These are phyloP conservation scores for Coleophora deauratella DNA, from an alignment of 2,888 invertebrate genomes.

Conservation along the genomic window DNA sequence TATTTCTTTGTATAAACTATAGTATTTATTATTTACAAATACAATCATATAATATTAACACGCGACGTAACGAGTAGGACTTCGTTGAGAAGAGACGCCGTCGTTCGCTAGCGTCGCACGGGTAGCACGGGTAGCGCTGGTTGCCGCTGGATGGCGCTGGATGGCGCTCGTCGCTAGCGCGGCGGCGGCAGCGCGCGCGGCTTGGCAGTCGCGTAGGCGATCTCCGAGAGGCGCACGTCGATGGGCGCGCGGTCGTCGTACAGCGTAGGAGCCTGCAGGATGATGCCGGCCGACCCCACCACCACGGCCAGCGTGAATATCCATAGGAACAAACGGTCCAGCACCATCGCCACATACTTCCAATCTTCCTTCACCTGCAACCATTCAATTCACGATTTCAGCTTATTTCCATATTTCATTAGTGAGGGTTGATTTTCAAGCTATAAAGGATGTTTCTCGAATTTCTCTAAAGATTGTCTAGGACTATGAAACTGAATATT, in stretches of 20 bases:
- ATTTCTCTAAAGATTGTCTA: no score
- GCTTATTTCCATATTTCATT: no score
- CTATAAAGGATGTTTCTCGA: no score
- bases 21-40: constrained; percentile 38
- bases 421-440: no score
- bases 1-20: constrained; percentile 60
- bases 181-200: constrained; percentile 73
- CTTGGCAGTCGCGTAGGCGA: constrained; percentile 91
- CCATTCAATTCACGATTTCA: neutral
- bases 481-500: no score
- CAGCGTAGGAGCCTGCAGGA: constrained; percentile 94
- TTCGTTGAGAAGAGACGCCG: constrained; percentile 8
- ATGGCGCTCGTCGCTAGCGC: constrained; percentile 16
- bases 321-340: constrained; percentile 97
- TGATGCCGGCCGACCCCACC: constrained; percentile 94
- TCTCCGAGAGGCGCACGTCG: constrained; percentile 90
- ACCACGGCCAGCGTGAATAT: constrained; percentile 97
- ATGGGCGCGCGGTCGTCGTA: constrained; percentile 94
- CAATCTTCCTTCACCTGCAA: constrained; percentile 95
- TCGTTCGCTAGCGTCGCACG: constrained; percentile 24
- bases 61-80: constrained; percentile 20
- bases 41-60: constrained; percentile 26
- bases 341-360: constrained; percentile 99
- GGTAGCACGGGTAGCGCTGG: constrained; percentile 81
- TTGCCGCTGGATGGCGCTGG: no score